Evolutionary conservation across 2,888 invertebrate species (phyloP).

Genomic region (Dromius quadrimaculatus): DNA sequence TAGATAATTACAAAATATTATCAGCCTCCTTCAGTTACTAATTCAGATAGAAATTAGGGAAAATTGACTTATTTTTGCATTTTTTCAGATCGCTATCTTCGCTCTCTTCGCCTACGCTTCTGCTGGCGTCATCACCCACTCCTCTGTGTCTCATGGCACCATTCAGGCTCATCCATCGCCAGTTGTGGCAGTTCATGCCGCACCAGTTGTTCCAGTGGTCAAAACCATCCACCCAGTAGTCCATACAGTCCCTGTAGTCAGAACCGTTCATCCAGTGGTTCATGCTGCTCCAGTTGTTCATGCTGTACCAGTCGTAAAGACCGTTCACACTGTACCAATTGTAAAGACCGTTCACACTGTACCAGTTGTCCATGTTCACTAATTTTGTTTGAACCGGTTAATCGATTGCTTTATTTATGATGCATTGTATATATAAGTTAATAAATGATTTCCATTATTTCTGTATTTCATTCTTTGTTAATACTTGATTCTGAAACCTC

Average conservation of each 20-base stretch:
- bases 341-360: slow-evolving; percentile 54
- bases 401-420: slow-evolving; percentile 16
- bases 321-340: slow-evolving; percentile 10
- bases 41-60: too few relatives aligned
- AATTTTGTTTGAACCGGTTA: slow-evolving; percentile 3
- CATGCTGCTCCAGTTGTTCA: slow-evolving; percentile 57
- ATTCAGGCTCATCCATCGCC: slow-evolving; percentile 59
- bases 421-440: slow-evolving; percentile 28
- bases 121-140: slow-evolving; percentile 56
- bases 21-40: too few relatives aligned
- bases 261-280: slow-evolving; percentile 44
- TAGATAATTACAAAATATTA: too few relatives aligned
- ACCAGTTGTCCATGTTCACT: slow-evolving; percentile 56
- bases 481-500: too few relatives aligned
- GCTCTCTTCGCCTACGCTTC: slow-evolving; percentile 68
- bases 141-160: slow-evolving; percentile 58
- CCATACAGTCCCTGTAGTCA: slow-evolving; percentile 57
- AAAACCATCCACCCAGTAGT: slow-evolving; percentile 58
- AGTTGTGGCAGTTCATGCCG: slow-evolving; percentile 58
- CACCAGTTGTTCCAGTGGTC: slow-evolving; percentile 60
- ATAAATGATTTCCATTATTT: slow-evolving; percentile 5
- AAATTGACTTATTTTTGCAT: too few relatives aligned
- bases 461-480: too few relatives aligned
- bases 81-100: slow-evolving; percentile 68
- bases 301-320: slow-evolving; percentile 56